Evolutionary conservation across 2,888 invertebrate species (phyloP).

Genomic region (Mylabris sibirica): DNA sequence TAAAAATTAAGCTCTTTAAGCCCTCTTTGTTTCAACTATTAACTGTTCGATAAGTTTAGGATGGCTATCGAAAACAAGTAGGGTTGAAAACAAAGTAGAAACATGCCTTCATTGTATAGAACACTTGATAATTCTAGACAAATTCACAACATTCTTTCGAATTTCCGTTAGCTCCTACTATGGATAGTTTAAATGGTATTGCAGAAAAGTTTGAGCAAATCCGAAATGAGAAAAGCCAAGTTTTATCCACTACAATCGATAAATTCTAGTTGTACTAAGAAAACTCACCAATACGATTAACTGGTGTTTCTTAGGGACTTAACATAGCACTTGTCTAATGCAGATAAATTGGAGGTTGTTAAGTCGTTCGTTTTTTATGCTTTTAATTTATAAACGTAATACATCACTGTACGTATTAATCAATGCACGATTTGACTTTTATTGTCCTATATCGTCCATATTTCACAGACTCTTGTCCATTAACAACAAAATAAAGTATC

Average conservation of each 20-base stretch:
- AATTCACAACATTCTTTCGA: slow-evolving; percentile 41
- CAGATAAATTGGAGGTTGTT: not conserved
- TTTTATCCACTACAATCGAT: slow-evolving; percentile 39
- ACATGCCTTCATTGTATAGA: not conserved
- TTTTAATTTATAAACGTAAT: not conserved
- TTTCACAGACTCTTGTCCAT: not conserved
- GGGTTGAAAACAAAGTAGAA: not conserved
- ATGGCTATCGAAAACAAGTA: not conserved
- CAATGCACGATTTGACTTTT: not conserved
- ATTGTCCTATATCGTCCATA: not conserved
- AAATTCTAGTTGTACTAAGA: slow-evolving; percentile 26
- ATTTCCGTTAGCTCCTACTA: slow-evolving; percentile 37
- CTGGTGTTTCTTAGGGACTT: not conserved
- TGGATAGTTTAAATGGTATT: slow-evolving; percentile 39
- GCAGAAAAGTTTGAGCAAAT: slow-evolving; percentile 40
- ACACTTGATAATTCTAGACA: slow-evolving; percentile 40
- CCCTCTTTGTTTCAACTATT: not conserved
- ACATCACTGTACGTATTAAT: not conserved
- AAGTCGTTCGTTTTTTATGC: not conserved
- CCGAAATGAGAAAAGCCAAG: slow-evolving; percentile 31
- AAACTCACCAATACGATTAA: not conserved
- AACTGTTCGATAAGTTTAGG: not conserved
- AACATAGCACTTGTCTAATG: not conserved
- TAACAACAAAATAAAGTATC: not conserved
- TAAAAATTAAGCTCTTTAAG: not conserved